These are phyloP conservation scores for Calypte anna DNA, from an alignment of 2,113 vertebrate species.

Conservation along the genomic window DNA sequence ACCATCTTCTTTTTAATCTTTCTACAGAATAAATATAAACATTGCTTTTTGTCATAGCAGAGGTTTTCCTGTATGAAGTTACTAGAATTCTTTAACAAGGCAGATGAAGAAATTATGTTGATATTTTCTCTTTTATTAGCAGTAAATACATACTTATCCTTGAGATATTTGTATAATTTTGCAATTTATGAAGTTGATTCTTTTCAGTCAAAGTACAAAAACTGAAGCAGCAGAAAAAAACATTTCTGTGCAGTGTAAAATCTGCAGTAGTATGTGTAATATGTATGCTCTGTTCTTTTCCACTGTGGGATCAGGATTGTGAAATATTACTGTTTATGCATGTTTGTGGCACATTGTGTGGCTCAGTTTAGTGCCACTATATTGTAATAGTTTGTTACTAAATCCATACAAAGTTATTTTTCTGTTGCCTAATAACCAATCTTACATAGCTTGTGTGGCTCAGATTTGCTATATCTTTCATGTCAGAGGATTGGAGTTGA, in stretches of 20 bases:
- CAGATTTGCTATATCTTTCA: neutral
- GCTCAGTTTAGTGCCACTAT: conserved; percentile 8
- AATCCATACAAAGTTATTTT: conserved; percentile 7
- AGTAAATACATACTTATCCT: neutral
- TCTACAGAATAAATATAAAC: neutral
- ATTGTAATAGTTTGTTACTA: conserved; percentile 16
- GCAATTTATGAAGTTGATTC: neutral
- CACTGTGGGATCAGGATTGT: neutral
- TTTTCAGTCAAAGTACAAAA: neutral
- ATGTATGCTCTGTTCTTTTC: neutral
- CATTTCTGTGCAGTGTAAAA: neutral
- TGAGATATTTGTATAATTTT: neutral
- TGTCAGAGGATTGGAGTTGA: neutral
- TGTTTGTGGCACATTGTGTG: neutral
- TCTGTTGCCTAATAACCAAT: neutral
- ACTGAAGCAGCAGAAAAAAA: neutral
- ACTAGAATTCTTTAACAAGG: neutral
- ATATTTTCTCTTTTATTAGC: neutral
- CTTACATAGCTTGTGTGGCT: rapidly evolving
- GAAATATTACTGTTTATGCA: conserved; percentile 6
- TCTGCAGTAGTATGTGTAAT: neutral
- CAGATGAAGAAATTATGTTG: neutral
- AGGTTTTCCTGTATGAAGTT: neutral
- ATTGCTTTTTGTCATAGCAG: neutral
- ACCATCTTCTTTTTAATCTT: neutral